Evolutionary conservation across 2,113 vertebrate genomes (phyloP).

Genomic region (Xiphorhynchus elegans): DNA sequence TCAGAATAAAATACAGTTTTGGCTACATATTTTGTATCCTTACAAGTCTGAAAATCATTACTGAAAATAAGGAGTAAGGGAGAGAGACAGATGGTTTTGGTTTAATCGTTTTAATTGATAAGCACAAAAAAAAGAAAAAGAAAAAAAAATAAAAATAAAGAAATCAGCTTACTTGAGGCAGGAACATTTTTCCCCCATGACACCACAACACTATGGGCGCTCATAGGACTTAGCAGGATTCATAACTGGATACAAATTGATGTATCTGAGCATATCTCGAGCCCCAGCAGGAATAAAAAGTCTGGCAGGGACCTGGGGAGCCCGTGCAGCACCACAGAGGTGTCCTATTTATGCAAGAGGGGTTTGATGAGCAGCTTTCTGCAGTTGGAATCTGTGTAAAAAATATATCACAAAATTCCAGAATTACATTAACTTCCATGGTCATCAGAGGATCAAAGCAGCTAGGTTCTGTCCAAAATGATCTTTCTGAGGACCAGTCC

Average conservation of each 20-base stretch:
- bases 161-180: neutral
- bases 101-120: conserved; percentile 57
- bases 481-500: neutral
- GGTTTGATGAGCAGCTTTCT: neutral
- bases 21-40: neutral
- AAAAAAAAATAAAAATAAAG: neutral
- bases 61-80: conserved; percentile 1
- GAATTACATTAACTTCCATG: neutral
- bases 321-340: neutral
- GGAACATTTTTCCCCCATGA: neutral
- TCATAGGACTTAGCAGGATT: neutral
- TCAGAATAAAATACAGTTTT: conserved; percentile 36
- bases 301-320: neutral
- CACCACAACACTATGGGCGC: neutral
- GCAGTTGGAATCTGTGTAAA: neutral
- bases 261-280: neutral
- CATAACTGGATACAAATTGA: neutral
- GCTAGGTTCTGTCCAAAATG: neutral
- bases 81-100: conserved; percentile 32
- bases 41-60: conserved; percentile 51
- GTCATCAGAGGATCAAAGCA: neutral
- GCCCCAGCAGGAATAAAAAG: neutral
- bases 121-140: neutral
- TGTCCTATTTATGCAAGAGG: neutral
- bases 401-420: neutral